Conservation (phyloP, 2,888 invertebrate genomes). For the Holacanthella duospinosa region DNA sequence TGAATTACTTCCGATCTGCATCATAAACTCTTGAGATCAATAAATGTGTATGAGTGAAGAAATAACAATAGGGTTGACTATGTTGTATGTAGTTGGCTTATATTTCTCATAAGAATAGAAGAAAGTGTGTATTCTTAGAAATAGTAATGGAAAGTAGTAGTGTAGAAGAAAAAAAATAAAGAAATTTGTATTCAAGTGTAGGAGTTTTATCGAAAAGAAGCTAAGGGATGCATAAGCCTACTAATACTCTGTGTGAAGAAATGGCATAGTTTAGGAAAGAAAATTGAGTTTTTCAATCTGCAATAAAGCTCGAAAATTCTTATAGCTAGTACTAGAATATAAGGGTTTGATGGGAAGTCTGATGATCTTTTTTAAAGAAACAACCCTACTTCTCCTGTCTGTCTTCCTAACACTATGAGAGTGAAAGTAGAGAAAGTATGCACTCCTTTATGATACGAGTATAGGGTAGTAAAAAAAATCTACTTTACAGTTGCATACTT, state of each 20-base stretch:
- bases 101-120: constrained; percentile 15
- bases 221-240: constrained; percentile 29
- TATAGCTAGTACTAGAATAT: background rate
- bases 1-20: constrained; percentile 3
- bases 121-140: too few relatives aligned
- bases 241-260: constrained; percentile 25
- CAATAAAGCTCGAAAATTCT: constrained; percentile 33
- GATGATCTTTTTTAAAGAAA: background rate
- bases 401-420: background rate
- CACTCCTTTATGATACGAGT: background rate
- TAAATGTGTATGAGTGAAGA: constrained; percentile 14
- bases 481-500: background rate
- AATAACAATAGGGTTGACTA: constrained; percentile 23
- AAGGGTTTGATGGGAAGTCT: background rate
- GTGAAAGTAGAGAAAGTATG: background rate
- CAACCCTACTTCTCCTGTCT: constrained; percentile 5
- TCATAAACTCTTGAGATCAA: background rate
- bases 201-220: constrained; percentile 31
- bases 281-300: constrained; percentile 39
- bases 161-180: constrained; percentile 23
- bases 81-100: background rate
- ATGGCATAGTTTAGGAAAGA: constrained; percentile 38
- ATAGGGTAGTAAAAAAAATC: background rate
- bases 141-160: too few relatives aligned
- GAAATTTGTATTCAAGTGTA: constrained; percentile 37